phyloP scores from a whole-genome alignment of 2,113 vertebrate genomes.

The Sialia sialis region DNA sequence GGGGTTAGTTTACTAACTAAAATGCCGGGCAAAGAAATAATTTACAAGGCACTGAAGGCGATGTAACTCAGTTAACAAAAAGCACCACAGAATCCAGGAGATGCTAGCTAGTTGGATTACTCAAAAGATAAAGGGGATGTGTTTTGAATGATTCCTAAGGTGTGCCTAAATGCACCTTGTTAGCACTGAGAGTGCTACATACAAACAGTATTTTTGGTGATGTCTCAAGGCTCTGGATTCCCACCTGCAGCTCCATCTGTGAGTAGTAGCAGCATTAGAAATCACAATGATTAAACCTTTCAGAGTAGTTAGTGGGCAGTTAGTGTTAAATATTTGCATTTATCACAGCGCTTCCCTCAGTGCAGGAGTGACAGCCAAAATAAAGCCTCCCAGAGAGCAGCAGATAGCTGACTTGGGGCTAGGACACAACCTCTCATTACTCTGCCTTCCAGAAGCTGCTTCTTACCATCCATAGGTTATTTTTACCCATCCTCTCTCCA shows the following conservation, averaged over 20 bases:
- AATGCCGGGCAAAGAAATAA: background rate
- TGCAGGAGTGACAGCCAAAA: accelerated
- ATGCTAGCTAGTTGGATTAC: background rate
- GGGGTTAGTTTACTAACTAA: background rate
- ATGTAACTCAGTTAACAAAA: background rate
- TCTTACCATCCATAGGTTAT: background rate
- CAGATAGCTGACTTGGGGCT: background rate
- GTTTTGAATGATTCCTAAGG: background rate
- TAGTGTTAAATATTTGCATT: background rate
- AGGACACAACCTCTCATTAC: background rate
- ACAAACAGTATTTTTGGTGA: background rate
- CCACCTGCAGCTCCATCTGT: background rate
- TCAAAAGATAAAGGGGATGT: background rate
- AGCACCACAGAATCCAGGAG: background rate
- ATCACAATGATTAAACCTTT: background rate
- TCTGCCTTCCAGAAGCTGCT: background rate
- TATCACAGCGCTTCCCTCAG: background rate
- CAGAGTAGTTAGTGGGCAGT: background rate
- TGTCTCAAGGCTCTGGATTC: background rate
- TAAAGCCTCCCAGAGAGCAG: background rate
- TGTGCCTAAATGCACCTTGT: background rate
- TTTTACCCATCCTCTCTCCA: background rate
- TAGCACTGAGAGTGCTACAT: background rate
- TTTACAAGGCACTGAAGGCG: background rate
- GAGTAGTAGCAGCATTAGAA: background rate